A percentile compares a stretch with the other conserved stretches of the same genome.
Conservation (phyloP, 2,113 vertebrate genomes). For the Alosa alosa region DNA sequence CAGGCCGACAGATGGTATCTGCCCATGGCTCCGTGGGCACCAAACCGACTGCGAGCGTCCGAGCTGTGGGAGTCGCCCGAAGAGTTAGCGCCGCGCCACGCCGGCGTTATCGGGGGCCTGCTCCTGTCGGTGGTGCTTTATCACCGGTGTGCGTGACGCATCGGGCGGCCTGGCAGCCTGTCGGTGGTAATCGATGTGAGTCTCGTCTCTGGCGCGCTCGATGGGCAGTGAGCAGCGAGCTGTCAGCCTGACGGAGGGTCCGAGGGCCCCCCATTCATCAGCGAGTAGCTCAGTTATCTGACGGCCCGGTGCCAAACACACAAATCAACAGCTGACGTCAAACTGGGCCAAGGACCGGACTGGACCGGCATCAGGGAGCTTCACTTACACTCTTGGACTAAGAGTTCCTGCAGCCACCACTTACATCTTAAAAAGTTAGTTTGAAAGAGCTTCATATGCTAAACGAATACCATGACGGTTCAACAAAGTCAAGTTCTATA, state of each 20-base stretch:
- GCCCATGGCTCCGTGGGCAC: not conserved
- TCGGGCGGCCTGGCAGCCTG: slow-evolving; percentile 2
- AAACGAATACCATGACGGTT: no score
- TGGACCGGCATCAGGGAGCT: not conserved
- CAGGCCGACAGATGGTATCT: not conserved
- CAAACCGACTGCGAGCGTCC: not conserved
- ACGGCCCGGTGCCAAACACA: not conserved
- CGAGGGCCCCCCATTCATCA: not conserved
- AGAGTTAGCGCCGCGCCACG: not conserved
- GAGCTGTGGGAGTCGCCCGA: not conserved
- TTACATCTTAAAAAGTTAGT: no score
- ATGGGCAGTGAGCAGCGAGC: not conserved
- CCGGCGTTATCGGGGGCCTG: not conserved
- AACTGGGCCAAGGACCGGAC: not conserved
- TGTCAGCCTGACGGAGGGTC: not conserved
- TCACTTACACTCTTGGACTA: not conserved
- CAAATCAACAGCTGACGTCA: not conserved
- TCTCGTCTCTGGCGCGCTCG: not conserved
- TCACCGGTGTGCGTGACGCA: not conserved
- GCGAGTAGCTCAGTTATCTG: not conserved
- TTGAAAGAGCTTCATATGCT: no score
- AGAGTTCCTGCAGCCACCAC: no score
- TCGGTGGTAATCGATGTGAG: slow-evolving; percentile 29
- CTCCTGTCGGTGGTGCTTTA: not conserved
- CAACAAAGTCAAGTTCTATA: no score